Base-by-base conservation (phyloP, 2,797 vertebrate genomes). In the Schizopygopsis pylzovi region DNA sequence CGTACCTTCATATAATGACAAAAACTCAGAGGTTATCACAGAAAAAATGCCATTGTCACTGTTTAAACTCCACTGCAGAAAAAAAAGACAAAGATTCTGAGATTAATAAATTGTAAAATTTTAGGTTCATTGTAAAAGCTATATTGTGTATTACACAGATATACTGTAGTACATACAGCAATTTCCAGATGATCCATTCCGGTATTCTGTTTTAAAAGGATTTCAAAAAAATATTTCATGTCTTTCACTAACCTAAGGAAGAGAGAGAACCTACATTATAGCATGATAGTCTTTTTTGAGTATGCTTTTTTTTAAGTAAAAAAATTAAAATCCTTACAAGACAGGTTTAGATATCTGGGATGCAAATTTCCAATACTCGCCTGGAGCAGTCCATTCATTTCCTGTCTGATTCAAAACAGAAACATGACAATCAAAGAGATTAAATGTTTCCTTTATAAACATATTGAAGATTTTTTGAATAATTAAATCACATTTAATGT, bases 131-230 rank as follows among this genome's bases (percentile, higher is more conserved):
- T 70, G 37, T 18, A 18, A 11, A 54, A 18, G 22, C 33, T 47
- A 33, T 45, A 25, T 16, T 33, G 15, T 20, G 4, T 28, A 59
- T 18, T 52, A 33, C 13, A 71, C 15, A 43, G 15, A 59, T 4
- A 72, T 39, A 25, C 12, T 28, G 25, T 28, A 28, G 0, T 78
- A 10, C 59, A 45, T 78, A 97, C 95, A 52, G 95, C 96, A 0
- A 97, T 91, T 92, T 96, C 96, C 91, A 97, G 95, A 0, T 97
- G 96, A 85, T 97, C 96, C 0, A 95, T 96, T 87, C 95, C 96
- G 88, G 88, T 87, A 4, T 95, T 94, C 88, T 97, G 96, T 78
- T 97, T 97, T 92, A 96, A 95, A 22, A 97, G 90, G 77, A 96
- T 90, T 91, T 97, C 96, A 70, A 96, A 96, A 87, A 96, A 97